Evolutionary conservation across 2,113 vertebrate genomes (phyloP).

Genomic region (Cyanistes caeruleus): DNA sequence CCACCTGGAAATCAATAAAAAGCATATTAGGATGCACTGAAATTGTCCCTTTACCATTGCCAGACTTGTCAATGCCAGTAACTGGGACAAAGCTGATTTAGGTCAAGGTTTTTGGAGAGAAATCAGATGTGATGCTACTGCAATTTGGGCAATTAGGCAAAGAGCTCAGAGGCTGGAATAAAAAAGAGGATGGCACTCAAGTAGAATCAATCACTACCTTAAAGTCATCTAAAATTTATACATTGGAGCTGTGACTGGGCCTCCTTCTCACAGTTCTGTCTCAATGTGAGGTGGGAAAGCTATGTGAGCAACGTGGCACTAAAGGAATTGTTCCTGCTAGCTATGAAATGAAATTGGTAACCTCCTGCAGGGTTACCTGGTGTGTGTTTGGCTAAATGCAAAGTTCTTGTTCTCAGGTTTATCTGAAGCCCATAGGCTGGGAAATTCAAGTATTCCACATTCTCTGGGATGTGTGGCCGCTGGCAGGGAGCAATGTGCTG

Average conservation of each 20-base stretch:
- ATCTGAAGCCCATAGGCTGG: background rate
- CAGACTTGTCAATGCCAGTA: background rate
- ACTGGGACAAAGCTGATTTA: slow-evolving; percentile 11
- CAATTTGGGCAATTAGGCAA: slow-evolving; percentile 11
- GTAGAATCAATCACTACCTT: background rate
- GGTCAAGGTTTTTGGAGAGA: slow-evolving; percentile 24
- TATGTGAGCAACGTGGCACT: background rate
- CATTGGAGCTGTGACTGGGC: background rate
- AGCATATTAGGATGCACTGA: background rate
- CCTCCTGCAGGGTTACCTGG: background rate
- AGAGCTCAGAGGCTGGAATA: background rate
- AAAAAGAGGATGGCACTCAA: background rate
- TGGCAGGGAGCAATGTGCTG: background rate
- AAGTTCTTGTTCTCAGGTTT: background rate
- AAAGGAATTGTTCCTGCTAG: background rate
- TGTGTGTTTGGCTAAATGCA: background rate
- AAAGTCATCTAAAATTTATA: background rate
- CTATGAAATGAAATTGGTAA: background rate
- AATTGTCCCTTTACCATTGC: background rate
- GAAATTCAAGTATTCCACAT: background rate
- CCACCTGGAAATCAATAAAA: background rate
- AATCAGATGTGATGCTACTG: background rate
- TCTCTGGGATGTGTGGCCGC: background rate
- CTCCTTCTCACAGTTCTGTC: background rate
- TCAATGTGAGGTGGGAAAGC: background rate